Conservation (phyloP, 2,888 invertebrate species). For the Pyrochroa serraticornis region DNA sequence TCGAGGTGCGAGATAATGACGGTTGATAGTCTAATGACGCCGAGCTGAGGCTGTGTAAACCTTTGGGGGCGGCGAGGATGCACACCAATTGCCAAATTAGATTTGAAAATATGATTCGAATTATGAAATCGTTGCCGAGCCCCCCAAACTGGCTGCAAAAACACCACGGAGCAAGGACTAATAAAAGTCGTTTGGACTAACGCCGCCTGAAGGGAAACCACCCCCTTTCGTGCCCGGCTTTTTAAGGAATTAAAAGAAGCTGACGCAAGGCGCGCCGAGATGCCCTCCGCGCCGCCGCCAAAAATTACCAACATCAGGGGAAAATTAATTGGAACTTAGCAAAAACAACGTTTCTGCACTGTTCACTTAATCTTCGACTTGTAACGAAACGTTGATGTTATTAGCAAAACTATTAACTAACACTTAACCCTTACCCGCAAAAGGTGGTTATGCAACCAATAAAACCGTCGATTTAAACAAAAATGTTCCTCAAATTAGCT, state of each 20-base stretch:
- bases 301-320: too few relatives aligned
- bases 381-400: too few relatives aligned
- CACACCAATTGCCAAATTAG: conserved; percentile 46
- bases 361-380: too few relatives aligned
- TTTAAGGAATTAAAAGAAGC: conserved; percentile 11
- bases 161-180: not conserved
- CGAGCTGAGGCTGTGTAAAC: conserved; percentile 35
- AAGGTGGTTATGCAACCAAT: too few relatives aligned
- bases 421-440: too few relatives aligned
- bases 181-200: too few relatives aligned
- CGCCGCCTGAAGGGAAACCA: too few relatives aligned
- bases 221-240: not conserved
- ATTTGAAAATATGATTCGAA: conserved; percentile 46
- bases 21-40: conserved; percentile 54
- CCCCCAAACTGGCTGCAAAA: conserved; percentile 3
- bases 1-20: conserved; percentile 57
- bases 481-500: too few relatives aligned
- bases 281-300: not conserved
- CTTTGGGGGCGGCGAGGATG: conserved; percentile 35
- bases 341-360: too few relatives aligned
- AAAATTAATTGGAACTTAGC: too few relatives aligned
- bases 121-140: conserved; percentile 35
- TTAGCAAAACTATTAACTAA: too few relatives aligned
- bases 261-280: conserved; percentile 14
- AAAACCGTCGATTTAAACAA: too few relatives aligned